A percentile compares a stretch with the other conserved stretches of the same genome.
Conservation (phyloP, 2,888 invertebrate species). For the Microdon myrmicae region DNA sequence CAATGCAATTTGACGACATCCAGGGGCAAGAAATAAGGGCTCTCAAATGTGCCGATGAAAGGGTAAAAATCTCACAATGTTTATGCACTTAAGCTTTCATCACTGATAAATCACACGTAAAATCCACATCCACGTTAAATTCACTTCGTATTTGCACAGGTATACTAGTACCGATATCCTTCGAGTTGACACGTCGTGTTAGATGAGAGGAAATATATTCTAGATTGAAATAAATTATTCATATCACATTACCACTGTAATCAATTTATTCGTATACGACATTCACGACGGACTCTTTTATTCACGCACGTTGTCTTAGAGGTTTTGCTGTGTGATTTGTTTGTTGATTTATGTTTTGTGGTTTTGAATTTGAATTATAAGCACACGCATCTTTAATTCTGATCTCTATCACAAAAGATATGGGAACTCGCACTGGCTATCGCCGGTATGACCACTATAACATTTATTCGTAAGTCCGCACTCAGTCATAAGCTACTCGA, state of each 20-base stretch:
- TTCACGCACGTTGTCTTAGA: background rate
- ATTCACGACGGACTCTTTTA: background rate
- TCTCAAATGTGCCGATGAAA: too few species aligned
- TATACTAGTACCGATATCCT: conserved; percentile 29
- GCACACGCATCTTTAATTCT: too few species aligned
- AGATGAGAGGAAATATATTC: conserved; percentile 14
- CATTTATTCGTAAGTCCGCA: too few species aligned
- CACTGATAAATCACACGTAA: conserved; percentile 37
- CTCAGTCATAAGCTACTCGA: too few species aligned
- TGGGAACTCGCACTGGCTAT: too few species aligned
- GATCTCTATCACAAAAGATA: too few species aligned
- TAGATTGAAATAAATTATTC: conserved; percentile 40
- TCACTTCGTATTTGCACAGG: conserved; percentile 30
- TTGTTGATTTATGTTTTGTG: too few species aligned
- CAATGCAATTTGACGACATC: too few species aligned
- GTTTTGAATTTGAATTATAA: too few species aligned
- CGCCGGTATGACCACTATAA: too few species aligned
- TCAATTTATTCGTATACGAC: conserved; percentile 34
- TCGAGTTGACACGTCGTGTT: conserved; percentile 25
- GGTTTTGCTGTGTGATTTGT: conserved; percentile 8
- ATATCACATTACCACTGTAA: conserved; percentile 40
- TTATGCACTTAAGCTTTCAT: conserved; percentile 25
- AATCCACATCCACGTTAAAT: conserved; percentile 22
- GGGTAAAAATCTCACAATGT: conserved; percentile 11
- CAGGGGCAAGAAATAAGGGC: too few species aligned